phyloP scores from a whole-genome alignment of 2,888 invertebrate genomes.

The Perithous albicinctus region DNA sequence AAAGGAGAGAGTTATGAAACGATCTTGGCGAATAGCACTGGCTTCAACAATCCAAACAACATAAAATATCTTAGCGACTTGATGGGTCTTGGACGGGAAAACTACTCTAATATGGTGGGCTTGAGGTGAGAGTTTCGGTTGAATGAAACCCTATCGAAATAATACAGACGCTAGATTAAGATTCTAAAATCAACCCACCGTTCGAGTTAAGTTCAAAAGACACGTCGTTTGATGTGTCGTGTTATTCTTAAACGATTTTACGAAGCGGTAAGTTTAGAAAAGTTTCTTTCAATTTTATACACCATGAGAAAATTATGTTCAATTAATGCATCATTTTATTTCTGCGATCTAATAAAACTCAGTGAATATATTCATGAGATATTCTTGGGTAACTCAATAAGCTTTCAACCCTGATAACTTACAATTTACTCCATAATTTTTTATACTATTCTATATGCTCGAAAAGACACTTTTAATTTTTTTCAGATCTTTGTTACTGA shows the following conservation, averaged over 20 bases:
- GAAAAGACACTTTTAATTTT: too few species aligned
- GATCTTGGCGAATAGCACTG: slow-evolving; percentile 92
- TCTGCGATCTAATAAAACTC: too few species aligned
- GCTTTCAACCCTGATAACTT: too few species aligned
- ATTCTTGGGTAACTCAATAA: too few species aligned
- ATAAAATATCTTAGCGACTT: slow-evolving; percentile 92
- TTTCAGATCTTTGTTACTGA: too few species aligned
- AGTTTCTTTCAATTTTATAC: too few species aligned
- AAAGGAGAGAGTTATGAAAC: slow-evolving; percentile 92
- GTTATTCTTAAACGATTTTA: not conserved
- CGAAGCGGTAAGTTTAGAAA: not conserved
- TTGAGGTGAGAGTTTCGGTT: slow-evolving; percentile 87
- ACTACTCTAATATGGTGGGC: slow-evolving; percentile 89
- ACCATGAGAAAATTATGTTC: not conserved
- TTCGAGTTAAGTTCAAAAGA: not conserved
- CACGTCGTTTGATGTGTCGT: not conserved
- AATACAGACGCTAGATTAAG: slow-evolving; percentile 20
- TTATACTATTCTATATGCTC: too few species aligned
- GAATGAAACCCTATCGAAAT: slow-evolving; percentile 17
- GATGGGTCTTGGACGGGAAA: slow-evolving; percentile 90
- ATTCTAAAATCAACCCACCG: not conserved
- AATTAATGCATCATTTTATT: too few species aligned
- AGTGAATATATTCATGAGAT: too few species aligned
- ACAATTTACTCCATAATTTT: too few species aligned
- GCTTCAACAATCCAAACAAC: slow-evolving; percentile 96